Percentiles rank a stretch among this genome's conserved stretches.
Evolutionary conservation across 2,888 invertebrate genomes (phyloP).

Genomic region (Macrosiphum euphorbiae): DNA sequence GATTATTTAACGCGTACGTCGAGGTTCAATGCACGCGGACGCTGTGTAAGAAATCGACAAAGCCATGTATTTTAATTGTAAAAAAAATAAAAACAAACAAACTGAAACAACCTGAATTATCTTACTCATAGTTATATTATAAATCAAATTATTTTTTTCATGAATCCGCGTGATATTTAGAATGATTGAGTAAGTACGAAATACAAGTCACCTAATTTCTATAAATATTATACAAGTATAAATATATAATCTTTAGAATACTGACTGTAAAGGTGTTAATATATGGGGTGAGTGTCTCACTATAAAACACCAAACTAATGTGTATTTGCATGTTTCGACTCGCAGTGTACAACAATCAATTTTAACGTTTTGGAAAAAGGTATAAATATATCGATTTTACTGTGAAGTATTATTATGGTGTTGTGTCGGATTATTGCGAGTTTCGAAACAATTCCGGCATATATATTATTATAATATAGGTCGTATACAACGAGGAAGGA

Average conservation of each 20-base stretch:
- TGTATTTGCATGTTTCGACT: background rate
- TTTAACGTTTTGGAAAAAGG: background rate
- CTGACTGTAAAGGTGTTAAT: background rate
- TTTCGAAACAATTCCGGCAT: conserved; percentile 30
- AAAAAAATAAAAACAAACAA: background rate
- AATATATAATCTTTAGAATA: background rate
- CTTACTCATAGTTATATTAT: background rate
- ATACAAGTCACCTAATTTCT: background rate
- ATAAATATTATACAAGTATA: background rate
- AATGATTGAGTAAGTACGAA: background rate
- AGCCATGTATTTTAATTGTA: background rate
- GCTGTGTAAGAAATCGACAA: background rate
- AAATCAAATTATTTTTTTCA: background rate
- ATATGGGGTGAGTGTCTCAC: background rate
- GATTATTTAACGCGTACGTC: background rate
- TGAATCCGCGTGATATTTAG: background rate
- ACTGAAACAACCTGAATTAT: background rate
- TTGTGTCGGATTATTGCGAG: conserved; percentile 36
- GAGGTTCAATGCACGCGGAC: background rate
- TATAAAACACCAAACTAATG: background rate
- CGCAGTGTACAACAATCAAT: background rate
- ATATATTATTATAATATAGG: conserved; percentile 5
- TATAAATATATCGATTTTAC: conserved; percentile 22
- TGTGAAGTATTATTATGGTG: background rate
- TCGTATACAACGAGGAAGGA: background rate